Base-by-base conservation (phyloP, 1,140 invertebrate genomes). In the Arctopsyche grandis region DNA sequence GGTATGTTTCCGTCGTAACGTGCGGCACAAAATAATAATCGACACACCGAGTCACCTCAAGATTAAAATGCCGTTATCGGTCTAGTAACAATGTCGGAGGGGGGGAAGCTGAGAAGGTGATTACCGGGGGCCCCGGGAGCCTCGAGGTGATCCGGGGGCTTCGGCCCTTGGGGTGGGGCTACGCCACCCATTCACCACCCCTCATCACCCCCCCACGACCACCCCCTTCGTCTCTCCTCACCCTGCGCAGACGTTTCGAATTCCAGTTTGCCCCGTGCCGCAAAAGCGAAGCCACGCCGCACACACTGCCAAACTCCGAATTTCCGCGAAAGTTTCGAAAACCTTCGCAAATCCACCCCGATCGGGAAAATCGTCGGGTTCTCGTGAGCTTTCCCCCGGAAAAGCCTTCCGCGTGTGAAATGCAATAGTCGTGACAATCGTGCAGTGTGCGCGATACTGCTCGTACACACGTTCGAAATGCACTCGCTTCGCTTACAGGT, bases 51-150 rank as follows among this genome's bases (percentile, higher is more conserved):
- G 29, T 38, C 29, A 38, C 29, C 29, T 52, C 3, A 52, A 26
- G 63, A 66, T 66, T 66, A 66, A 66, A 66, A 66, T 22, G 22
- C 63, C 3, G 63, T 66, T 66, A 66, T 26, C 63, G 63, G 22
- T 16, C 16, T 26, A 5, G 63, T 12, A 66, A 66, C 63, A 66
- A 16, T 16, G 16, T 10, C 4, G 12, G 10, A 10, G 48, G 16
- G 3, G 26, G 63, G 22, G 63, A 66, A 66, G 63, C 63, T 66
- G 63, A 66, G 24, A 66, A 66, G 63, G 63, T 66, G 63, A 66
- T 66, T 66, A 66, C 63, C 63, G 63, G 63, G 63, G 63, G 63
- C 63, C 63, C 63, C 63, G 63, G 63, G 63, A 66, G 63, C 24
- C 63, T 52, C 63, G 63, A 66, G 63, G 63, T 66, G 63, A 66